Conservation (phyloP, 1,140 invertebrate genomes). For the Neodiprion pinetum region DNA sequence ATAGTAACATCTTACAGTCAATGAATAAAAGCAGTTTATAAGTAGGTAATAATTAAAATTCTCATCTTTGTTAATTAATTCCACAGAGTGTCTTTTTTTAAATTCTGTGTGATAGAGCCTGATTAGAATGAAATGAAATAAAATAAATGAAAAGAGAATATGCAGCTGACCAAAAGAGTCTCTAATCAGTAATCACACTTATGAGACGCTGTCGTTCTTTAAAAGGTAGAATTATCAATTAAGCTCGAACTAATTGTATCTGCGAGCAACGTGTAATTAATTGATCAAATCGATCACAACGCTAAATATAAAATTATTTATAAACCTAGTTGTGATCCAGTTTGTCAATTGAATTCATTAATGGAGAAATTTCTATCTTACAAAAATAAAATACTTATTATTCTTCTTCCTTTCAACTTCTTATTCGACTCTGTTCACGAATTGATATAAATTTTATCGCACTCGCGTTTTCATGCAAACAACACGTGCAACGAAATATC, state of each 20-base stretch:
- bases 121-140: background rate
- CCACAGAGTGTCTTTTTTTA: background rate
- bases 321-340: background rate
- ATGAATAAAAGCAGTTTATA: constrained; percentile 16
- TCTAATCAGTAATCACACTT: constrained; percentile 5
- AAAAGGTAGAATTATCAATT: background rate
- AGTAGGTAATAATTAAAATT: constrained; percentile 14
- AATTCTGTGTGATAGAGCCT: constrained; percentile 11
- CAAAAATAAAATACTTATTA: constrained; percentile 3
- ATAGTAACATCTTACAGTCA: constrained; percentile 19
- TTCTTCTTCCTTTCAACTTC: too few species aligned
- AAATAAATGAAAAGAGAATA: background rate
- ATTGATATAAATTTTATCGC: background rate
- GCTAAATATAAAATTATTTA: background rate
- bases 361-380: constrained; percentile 1
- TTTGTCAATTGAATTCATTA: background rate
- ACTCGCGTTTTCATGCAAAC: background rate
- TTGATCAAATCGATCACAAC: background rate
- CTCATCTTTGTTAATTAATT: constrained; percentile 3
- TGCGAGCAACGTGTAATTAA: background rate
- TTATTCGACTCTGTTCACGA: background rate
- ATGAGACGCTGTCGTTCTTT: background rate
- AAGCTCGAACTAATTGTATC: background rate
- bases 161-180: constrained; percentile 1
- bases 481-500: background rate